Base-by-base conservation (phyloP, 1,140 invertebrate genomes). In the Bombus vancouverensis region DNA sequence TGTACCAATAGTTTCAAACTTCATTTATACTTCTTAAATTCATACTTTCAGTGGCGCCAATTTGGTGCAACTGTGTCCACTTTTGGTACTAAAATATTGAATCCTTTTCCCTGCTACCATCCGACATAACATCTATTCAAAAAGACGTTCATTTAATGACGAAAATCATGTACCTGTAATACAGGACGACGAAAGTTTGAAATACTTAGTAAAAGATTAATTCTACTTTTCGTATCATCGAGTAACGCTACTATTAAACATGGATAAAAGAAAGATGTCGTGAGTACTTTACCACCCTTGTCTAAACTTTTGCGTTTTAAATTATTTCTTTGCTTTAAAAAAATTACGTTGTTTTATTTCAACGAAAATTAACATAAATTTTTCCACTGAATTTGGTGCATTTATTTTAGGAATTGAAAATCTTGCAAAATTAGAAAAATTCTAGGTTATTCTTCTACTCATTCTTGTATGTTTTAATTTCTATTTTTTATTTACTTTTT, bases 231-330 rank as follows among this genome's bases (percentile, higher is more conserved):
- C n/a, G 57, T 62, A 47, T 83, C 65, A 53, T 59, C 70, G 25
- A 78, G 77, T 75, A 39, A 80, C 78, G n/a, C 66, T 81, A 57
- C 57, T 28, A 53, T 47, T 80, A 83, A 79, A 74, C 88, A 96
- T 96, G 95, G 95, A 96, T 87, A 95, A 93, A 89, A 95, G 95
- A 94, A 96, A 96, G 95, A 93, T 96, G 89, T 96, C 95, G 95
- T 96, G 92, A 96, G 95, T 96, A 92, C 73, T 73, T 88, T 37
- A n/a, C 62, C 47, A 68, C 28, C 18, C 28, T 32, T 42, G 32
- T 44, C 71, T 66, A 10, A 22, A 44, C 8, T 76, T 80, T 76
- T 62, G 53, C n/a, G n/a, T 13, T 39, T 47, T 47, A n/a, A 44
- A 59, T 5, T 25, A 47, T 15, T 39, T 66, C 8, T 42, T 44